Evolutionary conservation across 2,888 invertebrate genomes (phyloP).

Genomic region (Phasia obesa): DNA sequence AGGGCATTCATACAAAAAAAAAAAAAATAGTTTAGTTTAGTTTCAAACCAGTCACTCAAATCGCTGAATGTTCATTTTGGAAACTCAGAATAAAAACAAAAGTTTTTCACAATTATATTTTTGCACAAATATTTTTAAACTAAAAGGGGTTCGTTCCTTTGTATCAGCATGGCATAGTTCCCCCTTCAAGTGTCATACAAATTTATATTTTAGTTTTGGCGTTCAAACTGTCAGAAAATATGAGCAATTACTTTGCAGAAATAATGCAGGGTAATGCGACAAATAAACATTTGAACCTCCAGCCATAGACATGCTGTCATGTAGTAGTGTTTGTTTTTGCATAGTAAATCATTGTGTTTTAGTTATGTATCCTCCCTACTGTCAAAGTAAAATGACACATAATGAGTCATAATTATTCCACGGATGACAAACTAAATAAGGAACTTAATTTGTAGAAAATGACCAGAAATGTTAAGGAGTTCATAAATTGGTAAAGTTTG

Average conservation of each 20-base stretch:
- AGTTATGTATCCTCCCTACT: constrained; percentile 30
- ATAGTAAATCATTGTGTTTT: constrained; percentile 41
- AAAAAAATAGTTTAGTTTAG: not conserved
- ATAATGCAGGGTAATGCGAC: constrained; percentile 10
- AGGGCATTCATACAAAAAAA: too few relatives aligned
- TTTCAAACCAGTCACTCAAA: constrained; percentile 3
- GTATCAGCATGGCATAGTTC: not conserved
- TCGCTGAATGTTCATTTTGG: constrained; percentile 17
- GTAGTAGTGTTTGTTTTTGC: constrained; percentile 3
- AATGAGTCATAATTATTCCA: constrained; percentile 61
- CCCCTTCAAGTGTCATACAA: constrained; percentile 44
- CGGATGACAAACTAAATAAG: constrained; percentile 63
- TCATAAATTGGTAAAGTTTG: constrained; percentile 21
- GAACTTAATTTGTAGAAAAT: constrained; percentile 40
- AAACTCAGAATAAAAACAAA: not conserved
- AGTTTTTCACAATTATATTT: not conserved
- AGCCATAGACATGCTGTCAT: constrained; percentile 14
- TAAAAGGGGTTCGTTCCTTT: constrained; percentile 13
- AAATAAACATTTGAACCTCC: constrained; percentile 29
- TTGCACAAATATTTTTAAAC: constrained; percentile 5
- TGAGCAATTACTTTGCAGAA: constrained; percentile 67
- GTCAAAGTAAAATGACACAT: constrained; percentile 57
- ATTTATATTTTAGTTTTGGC: constrained; percentile 40
- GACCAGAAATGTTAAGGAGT: constrained; percentile 12
- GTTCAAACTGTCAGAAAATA: constrained; percentile 62